Percentiles rank a stretch among this genome's conserved stretches.
phyloP scores from a whole-genome alignment of 2,888 invertebrate genomes.

The Aporophyla nigra region DNA sequence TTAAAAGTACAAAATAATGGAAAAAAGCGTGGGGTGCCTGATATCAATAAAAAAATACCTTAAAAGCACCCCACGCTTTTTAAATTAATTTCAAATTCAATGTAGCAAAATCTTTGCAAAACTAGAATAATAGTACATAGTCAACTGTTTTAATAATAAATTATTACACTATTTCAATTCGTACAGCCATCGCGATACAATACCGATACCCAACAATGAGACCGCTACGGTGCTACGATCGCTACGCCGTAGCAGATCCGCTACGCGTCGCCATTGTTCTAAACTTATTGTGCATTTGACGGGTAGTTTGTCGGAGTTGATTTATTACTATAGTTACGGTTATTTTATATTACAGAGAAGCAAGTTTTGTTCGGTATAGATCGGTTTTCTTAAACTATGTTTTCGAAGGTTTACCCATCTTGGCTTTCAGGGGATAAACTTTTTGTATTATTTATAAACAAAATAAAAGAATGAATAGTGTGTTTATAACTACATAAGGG shows the following conservation, averaged over 20 bases:
- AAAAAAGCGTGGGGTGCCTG: no score
- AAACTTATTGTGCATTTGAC: conserved; percentile 49
- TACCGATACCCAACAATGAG: conserved; percentile 38
- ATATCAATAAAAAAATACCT: no score
- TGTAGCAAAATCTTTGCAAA: neutral
- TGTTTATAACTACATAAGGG: neutral
- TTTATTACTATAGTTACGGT: conserved; percentile 31
- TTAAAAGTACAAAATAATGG: no score
- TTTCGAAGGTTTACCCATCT: neutral
- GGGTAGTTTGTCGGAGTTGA: conserved; percentile 53
- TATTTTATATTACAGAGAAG: neutral
- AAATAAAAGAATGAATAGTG: no score
- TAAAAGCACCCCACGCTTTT: no score
- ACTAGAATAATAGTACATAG: neutral
- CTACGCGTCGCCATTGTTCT: conserved; percentile 49
- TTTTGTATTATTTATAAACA: neutral
- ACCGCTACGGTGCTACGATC: conserved; percentile 38
- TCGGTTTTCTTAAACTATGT: neutral
- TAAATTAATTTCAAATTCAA: neutral
- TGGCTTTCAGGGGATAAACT: neutral
- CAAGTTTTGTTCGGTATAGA: neutral
- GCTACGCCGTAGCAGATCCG: conserved; percentile 52
- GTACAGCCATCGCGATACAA: conserved; percentile 19
- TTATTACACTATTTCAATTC: conserved; percentile 7
- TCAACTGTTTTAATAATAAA: conserved; percentile 33